Base-by-base conservation (phyloP, 1,140 invertebrate genomes). In the Drosophila mauritiana region DNA sequence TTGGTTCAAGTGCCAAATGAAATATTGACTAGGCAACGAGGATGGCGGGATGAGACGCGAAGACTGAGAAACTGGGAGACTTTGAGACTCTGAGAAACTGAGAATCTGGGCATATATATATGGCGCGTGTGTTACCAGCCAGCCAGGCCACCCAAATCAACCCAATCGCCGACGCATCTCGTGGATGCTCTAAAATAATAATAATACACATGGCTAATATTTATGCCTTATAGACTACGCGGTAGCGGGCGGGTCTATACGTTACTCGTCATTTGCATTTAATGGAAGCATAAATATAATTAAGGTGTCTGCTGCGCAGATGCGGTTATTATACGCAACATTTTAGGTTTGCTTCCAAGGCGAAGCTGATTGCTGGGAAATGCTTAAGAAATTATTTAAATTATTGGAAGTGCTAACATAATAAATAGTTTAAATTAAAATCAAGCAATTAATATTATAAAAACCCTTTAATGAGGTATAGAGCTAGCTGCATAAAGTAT, bases 1-100 rank as follows among this genome's bases (percentile, higher is more conserved):
- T 89, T 89, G 78, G 84, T 80, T 89, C 84, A 89, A 89, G 84
- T 89, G 84, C 84, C 85, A 89, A 89, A 90, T 84, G 80, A 89
- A 89, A 89, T 89, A 89, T 89, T 89, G 84, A 89, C 80, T 80
- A 84, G 72, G 84, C 84, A 88, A 80, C 67, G 67, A 25, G 40
- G 62, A 64, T 49, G 22, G 73, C 65, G 73, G 52, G 69, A 72
- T 74, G 63, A 69, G 74, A 67, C 39, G 31, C 48, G 31, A 25
- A 34, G 46, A 31, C 46, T 31, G 2, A 4, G 25, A 49, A 25
- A 15, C 22, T n/a, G 2, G 0, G 13, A n/a, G 45, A 46, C 12
- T 25, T 2, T 6, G 20, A 25, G 45, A 25, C 20, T 25, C 1
- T 2, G 20, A 46, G 78, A 65, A 43, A 43, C 40, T 34, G 67